phyloP scores from a whole-genome alignment of 2,797 vertebrate genomes.

The Phaenicophaeus curvirostris region DNA sequence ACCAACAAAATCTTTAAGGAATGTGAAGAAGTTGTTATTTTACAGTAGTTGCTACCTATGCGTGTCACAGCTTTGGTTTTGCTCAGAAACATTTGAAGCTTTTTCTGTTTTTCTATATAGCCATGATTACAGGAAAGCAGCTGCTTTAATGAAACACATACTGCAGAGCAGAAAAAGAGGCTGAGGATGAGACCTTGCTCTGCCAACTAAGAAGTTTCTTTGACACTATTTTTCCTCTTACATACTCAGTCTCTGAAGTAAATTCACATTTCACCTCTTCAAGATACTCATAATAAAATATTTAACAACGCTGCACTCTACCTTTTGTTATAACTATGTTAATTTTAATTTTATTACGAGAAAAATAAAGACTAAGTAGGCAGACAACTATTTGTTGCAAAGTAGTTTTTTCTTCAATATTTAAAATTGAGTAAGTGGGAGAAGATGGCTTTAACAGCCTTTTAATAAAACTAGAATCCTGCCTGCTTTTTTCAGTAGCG shows the following conservation, averaged over 20 bases:
- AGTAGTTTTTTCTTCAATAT: constrained; percentile 36
- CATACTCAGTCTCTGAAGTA: not conserved
- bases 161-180: not conserved
- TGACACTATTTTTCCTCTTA: not conserved
- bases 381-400: constrained; percentile 36
- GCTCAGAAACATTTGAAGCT: not conserved
- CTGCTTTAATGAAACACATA: not conserved
- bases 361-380: not conserved
- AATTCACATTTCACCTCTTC: not conserved
- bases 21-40: not conserved
- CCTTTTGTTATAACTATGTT: not conserved
- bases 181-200: not conserved
- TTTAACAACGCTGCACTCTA: not conserved
- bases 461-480: constrained; percentile 44
- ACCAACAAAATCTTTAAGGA: not conserved
- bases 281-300: not conserved
- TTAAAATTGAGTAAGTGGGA: constrained; percentile 24
- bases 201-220: not conserved
- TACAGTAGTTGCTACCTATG: not conserved
- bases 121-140: not conserved
- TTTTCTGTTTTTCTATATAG: not conserved
- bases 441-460: constrained; percentile 20
- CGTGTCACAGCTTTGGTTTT: not conserved
- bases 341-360: not conserved
- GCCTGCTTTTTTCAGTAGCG: constrained; percentile 2